Conservation (phyloP, 2,113 vertebrate genomes). For the Heptranchias perlo region DNA sequence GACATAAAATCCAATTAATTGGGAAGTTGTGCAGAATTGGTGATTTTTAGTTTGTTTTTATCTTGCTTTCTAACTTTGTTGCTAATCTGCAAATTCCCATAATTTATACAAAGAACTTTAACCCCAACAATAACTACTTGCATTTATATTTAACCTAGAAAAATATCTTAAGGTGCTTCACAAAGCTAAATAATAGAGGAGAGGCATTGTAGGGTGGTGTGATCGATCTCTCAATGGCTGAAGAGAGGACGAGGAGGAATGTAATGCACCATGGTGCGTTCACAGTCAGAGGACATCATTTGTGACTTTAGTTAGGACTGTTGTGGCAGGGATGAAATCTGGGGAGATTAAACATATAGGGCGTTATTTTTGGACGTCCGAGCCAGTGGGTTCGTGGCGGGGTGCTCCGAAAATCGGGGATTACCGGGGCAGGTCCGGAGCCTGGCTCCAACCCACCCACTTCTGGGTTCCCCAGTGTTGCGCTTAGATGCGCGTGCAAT, state of each 20-base stretch:
- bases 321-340: neutral
- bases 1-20: neutral
- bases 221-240: neutral
- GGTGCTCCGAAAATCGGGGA: no score
- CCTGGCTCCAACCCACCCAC: no score
- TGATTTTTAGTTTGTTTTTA: neutral
- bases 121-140: neutral
- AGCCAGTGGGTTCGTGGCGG: no score
- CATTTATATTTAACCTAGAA: neutral
- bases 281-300: neutral
- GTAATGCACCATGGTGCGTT: neutral
- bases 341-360: no score
- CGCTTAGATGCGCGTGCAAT: no score
- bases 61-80: no score
- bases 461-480: no score
- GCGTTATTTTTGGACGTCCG: no score
- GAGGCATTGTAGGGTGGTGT: neutral
- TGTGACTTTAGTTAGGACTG: neutral
- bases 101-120: neutral
- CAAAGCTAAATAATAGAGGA: neutral
- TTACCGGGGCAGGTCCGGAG: no score
- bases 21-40: neutral
- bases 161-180: neutral
- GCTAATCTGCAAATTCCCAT: neutral
- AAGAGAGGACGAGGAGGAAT: neutral